A percentile compares a stretch with the other conserved stretches of the same genome.
Evolutionary conservation across 2,888 invertebrate genomes (phyloP).

Genomic region (Ptychoptera contaminata): DNA sequence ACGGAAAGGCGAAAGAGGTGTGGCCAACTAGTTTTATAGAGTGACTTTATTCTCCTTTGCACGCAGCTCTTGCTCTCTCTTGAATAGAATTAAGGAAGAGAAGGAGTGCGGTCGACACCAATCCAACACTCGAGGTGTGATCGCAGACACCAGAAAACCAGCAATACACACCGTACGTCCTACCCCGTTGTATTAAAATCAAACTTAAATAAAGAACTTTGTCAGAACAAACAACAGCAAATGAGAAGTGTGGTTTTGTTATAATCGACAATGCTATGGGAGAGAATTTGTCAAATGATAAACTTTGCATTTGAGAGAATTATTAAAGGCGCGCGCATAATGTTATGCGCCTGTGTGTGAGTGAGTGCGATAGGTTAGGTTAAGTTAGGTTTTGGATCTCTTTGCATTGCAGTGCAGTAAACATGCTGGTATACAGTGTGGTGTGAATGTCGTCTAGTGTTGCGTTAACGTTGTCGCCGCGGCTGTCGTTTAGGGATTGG

Average conservation of each 20-base stretch:
- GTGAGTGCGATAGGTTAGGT: no score
- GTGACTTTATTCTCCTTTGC: no score
- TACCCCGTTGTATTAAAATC: slow-evolving; percentile 11
- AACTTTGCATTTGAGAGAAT: no score
- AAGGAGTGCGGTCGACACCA: slow-evolving; percentile 16
- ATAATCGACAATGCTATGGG: not conserved
- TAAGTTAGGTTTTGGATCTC: no score
- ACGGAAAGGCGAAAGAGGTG: no score
- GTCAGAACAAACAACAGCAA: no score
- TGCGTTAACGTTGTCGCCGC: slow-evolving; percentile 6
- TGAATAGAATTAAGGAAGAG: not conserved
- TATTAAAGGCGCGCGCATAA: no score
- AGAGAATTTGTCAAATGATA: not conserved
- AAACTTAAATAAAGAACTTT: slow-evolving; percentile 6
- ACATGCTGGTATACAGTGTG: not conserved
- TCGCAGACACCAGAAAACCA: slow-evolving; percentile 17
- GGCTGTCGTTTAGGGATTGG: not conserved
- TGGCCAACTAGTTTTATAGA: no score
- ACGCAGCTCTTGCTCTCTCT: no score
- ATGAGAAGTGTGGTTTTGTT: not conserved
- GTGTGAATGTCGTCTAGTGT: slow-evolving; percentile 7
- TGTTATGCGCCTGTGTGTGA: no score
- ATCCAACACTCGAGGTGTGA: slow-evolving; percentile 29
- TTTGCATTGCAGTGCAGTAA: no score
- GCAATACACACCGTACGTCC: no score